Evolutionary conservation across 2,797 vertebrate genomes (phyloP).

Genomic region (Pseudomugil gertrudae): DNA sequence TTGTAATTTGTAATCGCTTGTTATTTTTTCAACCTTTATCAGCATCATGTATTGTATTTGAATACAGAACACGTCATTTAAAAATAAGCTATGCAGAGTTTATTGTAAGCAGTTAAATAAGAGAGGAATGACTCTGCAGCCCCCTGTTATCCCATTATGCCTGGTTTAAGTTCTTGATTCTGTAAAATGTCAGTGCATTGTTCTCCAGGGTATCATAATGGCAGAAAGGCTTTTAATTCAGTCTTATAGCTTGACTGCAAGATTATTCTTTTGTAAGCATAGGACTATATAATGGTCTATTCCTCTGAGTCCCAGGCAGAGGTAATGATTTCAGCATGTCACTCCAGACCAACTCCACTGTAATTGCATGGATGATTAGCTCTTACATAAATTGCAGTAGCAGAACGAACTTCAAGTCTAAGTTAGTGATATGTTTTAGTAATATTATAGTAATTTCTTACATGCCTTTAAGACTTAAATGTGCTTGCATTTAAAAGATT

Average conservation of each 20-base stretch:
- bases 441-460: constrained; percentile 58
- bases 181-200: constrained; percentile 55
- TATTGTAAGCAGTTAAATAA: constrained; percentile 13
- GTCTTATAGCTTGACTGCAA: constrained; percentile 30
- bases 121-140: constrained; percentile 10
- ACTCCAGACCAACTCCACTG: constrained; percentile 61
- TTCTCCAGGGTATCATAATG: constrained; percentile 52
- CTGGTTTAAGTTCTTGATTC: constrained; percentile 26
- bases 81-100: neutral
- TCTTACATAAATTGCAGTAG: constrained; percentile 71
- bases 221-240: constrained; percentile 41
- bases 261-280: constrained; percentile 43
- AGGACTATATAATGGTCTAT: constrained; percentile 54
- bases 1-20: neutral
- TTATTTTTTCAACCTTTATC: neutral
- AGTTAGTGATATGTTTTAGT: constrained; percentile 48
- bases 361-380: constrained; percentile 77
- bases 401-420: constrained; percentile 63
- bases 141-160: constrained; percentile 18
- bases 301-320: constrained; percentile 56
- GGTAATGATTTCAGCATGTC: constrained; percentile 77
- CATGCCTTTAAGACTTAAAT: constrained; percentile 7
- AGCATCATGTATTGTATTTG: neutral
- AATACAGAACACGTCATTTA: neutral
- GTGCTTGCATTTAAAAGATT: constrained; percentile 1